Evolutionary conservation across 2,797 vertebrate genomes (phyloP).

Genomic region (Chaetophractus vellerosus): DNA sequence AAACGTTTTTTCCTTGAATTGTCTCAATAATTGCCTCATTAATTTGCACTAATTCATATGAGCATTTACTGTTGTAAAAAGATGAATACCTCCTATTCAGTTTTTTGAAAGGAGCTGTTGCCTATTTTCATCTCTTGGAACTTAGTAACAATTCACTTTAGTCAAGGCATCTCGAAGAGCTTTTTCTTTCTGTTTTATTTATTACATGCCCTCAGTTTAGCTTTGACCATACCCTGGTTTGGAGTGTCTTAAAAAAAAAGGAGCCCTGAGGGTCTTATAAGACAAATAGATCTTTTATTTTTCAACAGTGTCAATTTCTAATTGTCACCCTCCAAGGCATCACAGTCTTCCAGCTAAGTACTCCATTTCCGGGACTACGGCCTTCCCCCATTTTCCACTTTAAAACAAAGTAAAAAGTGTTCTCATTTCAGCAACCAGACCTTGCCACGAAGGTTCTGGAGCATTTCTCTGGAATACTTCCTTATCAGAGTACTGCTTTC

Average conservation of each 20-base stretch:
- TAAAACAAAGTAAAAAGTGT: neutral
- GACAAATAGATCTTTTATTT: neutral
- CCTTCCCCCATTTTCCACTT: neutral
- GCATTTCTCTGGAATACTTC: neutral
- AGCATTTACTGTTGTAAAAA: slow-evolving; percentile 9
- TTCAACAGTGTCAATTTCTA: neutral
- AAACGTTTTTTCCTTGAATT: neutral
- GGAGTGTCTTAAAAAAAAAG: neutral
- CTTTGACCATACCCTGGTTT: neutral
- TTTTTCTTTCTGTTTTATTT: neutral
- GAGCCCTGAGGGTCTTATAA: neutral
- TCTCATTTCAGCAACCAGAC: neutral
- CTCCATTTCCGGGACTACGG: neutral
- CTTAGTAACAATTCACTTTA: neutral
- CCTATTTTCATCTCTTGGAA: slow-evolving; percentile 11
- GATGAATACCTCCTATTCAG: slow-evolving; percentile 50
- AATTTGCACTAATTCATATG: neutral
- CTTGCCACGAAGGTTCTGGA: neutral
- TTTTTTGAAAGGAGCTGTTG: neutral
- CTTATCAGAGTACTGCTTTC: neutral
- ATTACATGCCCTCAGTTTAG: neutral
- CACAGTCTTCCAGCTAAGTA: neutral
- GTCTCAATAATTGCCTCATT: slow-evolving; percentile 20
- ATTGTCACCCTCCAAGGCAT: neutral
- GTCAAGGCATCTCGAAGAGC: neutral